Percentiles rank a stretch among this genome's conserved stretches.
These are phyloP conservation scores for Myotis pilosus DNA, from an alignment of 2,797 vertebrate species.

Conservation along the genomic window DNA sequence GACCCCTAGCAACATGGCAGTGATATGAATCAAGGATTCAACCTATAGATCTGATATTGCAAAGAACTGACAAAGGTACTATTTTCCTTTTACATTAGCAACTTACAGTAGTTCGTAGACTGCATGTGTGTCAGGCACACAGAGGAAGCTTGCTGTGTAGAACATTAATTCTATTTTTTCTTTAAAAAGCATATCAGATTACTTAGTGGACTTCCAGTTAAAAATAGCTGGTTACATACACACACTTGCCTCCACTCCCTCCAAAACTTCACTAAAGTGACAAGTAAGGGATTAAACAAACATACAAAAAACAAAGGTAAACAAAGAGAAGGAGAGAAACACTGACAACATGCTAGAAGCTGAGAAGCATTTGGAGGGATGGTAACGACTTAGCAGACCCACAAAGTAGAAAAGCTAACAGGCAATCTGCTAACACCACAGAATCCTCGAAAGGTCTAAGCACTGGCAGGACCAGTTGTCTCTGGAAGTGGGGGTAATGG, in stretches of 20 bases:
- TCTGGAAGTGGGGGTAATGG: neutral
- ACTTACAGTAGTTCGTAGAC: neutral
- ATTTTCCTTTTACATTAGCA: conserved; percentile 19
- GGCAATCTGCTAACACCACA: neutral
- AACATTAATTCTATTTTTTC: conserved; percentile 1
- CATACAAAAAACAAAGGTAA: neutral
- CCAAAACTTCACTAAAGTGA: neutral
- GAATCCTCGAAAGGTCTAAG: neutral
- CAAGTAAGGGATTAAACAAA: conserved; percentile 1
- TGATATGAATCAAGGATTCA: neutral
- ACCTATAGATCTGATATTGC: neutral
- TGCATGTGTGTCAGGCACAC: neutral
- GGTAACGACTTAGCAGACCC: neutral
- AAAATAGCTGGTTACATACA: neutral
- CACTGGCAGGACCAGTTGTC: neutral
- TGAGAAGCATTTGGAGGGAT: neutral
- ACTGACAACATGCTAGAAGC: neutral
- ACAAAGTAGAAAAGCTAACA: neutral
- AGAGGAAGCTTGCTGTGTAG: neutral
- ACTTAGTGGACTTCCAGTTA: neutral
- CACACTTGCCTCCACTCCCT: neutral
- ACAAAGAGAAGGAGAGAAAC: neutral
- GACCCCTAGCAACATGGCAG: neutral
- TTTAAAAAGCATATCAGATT: neutral
- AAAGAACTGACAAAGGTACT: neutral